Conservation (phyloP, 2,113 vertebrate species). For the Pleuronectes platessa region DNA sequence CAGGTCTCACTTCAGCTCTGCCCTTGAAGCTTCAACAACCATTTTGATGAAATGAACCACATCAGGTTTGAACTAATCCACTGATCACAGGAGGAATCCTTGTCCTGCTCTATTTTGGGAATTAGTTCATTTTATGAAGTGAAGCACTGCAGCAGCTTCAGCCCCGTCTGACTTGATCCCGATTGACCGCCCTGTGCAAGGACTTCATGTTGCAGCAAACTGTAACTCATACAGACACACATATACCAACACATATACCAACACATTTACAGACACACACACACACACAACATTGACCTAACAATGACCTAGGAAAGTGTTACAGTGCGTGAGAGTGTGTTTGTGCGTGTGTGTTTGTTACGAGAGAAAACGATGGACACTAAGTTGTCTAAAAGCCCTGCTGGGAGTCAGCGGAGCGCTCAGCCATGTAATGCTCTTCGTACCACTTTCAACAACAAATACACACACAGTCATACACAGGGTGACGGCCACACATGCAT, state of each 20-base stretch:
- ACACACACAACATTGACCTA: constrained; percentile 10
- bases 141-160: neutral
- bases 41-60: constrained; percentile 25
- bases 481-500: constrained; percentile 4
- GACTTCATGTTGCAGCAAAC: constrained; percentile 36
- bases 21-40: constrained; percentile 36
- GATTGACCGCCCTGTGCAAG: constrained; percentile 20
- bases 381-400: constrained; percentile 69
- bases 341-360: constrained; percentile 5
- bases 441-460: constrained; percentile 37
- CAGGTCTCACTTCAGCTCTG: constrained; percentile 28
- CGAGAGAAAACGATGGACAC: constrained; percentile 50
- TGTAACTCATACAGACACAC: constrained; percentile 17
- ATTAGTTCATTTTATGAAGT: constrained; percentile 20
- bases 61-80: constrained; percentile 22
- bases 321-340: neutral
- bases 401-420: constrained; percentile 61
- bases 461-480: constrained; percentile 12
- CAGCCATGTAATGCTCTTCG: constrained; percentile 67
- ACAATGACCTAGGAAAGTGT: constrained; percentile 51
- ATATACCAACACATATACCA: neutral
- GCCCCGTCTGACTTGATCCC: neutral
- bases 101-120: constrained; percentile 33
- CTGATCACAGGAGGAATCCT: constrained; percentile 44
- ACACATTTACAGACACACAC: neutral